Percentiles rank a stretch among this genome's conserved stretches.
These are phyloP conservation scores for Orussus abietinus DNA, from an alignment of 1,140 invertebrate species.

Conservation along the genomic window DNA sequence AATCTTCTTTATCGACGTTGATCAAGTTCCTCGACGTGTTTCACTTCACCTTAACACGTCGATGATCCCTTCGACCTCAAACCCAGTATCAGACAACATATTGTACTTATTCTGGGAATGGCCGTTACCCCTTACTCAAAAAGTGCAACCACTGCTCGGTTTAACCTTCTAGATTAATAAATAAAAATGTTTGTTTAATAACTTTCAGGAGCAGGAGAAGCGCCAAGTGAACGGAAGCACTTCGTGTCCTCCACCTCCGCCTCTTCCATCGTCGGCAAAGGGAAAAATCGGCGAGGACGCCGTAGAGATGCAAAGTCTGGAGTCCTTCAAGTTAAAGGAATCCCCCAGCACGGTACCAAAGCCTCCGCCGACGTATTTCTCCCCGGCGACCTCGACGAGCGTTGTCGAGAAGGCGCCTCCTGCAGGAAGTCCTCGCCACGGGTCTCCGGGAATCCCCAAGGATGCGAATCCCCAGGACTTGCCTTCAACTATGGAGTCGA, in stretches of 20 bases:
- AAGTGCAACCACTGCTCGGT: no score
- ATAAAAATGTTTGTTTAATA: no score
- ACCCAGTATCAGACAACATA: no score
- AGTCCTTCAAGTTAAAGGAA: constrained; percentile 67
- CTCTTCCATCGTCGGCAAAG: constrained; percentile 38
- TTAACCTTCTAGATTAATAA: no score
- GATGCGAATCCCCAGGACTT: constrained; percentile 12
- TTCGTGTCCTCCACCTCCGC: constrained; percentile 29
- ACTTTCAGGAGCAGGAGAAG: constrained; percentile 39
- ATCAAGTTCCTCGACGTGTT: no score
- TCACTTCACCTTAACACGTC: no score
- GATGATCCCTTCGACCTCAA: no score
- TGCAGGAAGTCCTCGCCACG: constrained; percentile 25
- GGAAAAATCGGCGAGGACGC: constrained; percentile 43
- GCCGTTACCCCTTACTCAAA: no score
- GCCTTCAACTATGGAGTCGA: constrained; percentile 10
- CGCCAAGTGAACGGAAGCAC: constrained; percentile 22
- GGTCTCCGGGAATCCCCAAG: constrained; percentile 9
- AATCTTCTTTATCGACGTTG: no score
- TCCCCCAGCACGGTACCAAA: constrained; percentile 57
- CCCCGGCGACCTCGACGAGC: constrained; percentile 13
- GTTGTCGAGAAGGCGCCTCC: constrained; percentile 19
- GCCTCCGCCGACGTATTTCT: constrained; percentile 66
- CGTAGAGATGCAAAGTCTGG: constrained; percentile 68
- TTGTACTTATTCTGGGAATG: no score